A percentile compares a stretch with the other conserved stretches of the same genome.
These are phyloP conservation scores for Cladorhizidae sp. DNA, from an alignment of 37 sponge, comb jelly and placozoan genomes.

Conservation along the genomic window DNA sequence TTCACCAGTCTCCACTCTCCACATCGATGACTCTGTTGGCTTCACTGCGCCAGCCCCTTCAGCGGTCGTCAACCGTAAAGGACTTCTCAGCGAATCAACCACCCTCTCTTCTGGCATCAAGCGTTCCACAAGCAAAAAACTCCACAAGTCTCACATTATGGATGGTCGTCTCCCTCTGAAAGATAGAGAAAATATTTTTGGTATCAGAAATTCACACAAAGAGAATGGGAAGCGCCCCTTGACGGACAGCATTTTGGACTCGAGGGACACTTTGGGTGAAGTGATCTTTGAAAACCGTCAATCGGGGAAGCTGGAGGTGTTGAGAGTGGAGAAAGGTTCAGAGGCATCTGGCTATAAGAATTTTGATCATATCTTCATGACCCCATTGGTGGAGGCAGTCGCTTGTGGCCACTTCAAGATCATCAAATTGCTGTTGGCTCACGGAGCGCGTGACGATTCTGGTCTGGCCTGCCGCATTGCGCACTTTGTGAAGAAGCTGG, in stretches of 20 bases:
- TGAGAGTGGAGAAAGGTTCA: not conserved
- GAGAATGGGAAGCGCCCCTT: too few species aligned
- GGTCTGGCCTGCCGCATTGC: slow-evolving; percentile 48
- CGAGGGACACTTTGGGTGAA: too few species aligned
- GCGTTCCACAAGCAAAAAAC: too few species aligned
- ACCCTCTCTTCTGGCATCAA: too few species aligned
- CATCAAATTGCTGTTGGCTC: slow-evolving; percentile 24
- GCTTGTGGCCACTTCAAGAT: slow-evolving; percentile 5
- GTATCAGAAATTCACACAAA: too few species aligned
- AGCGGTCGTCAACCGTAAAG: too few species aligned
- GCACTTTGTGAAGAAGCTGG: not conserved
- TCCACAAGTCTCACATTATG: too few species aligned
- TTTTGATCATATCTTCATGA: slow-evolving; percentile 44
- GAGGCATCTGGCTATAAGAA: not conserved
- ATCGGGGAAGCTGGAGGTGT: slow-evolving; percentile 8
- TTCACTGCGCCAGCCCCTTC: not conserved
- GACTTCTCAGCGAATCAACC: too few species aligned
- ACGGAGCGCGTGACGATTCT: slow-evolving; percentile 48
- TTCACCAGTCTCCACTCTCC: not conserved
- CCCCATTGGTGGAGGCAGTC: slow-evolving; percentile 72
- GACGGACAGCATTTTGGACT: too few species aligned
- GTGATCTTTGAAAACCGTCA: slow-evolving; percentile 1
- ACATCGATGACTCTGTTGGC: not conserved
- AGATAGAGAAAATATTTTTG: too few species aligned
- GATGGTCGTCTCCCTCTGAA: too few species aligned